Evolutionary conservation across 2,888 invertebrate species (phyloP), one percentile per base, ranked within the genome.

Genomic region (Ctena decussata): DNA sequence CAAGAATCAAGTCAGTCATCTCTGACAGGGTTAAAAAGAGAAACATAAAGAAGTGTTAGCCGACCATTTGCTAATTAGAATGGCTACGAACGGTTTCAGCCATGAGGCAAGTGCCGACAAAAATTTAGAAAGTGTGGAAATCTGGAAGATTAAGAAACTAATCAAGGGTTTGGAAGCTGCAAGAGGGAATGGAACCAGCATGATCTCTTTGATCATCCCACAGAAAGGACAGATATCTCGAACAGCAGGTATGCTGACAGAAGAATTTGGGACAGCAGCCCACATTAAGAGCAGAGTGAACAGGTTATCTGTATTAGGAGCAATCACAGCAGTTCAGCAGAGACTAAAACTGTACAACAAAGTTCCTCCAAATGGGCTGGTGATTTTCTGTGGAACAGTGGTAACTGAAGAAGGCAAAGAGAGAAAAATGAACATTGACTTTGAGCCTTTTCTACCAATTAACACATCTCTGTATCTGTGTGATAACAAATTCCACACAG

Each of bases 111-210:
- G 32, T 35, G 41, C 41, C 6, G 46, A 72, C 24, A 24, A 88
- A 78, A 91, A 99, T 92, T 99, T 99, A 97, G 98, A 99, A 95
- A 99, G 99, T 97, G 99, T 99, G 89, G 99, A 99, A 97, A 99
- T 99, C 96, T 99, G 99, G 99, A 99, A 99, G 97, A 99, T 99
- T 96, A 99, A 99, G 96, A 99, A 99, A 96, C 97, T 99, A 92
- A 99, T 99, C 95, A 99, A 99, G 97, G 99, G 99, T 96, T 97
- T 99, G 96, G 99, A 99, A 97, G 98, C 99, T 97, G 99, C 99
- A 70, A 97, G 99, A 97, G 99, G 99, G 99, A 99, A 99, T 96
- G 99, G 99, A 89, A 99, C 99, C 91, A 99, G 99, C 94, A 99
- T 99, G 99, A 99, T 99, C 96, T 99, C 99, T 15, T 97, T 99